A percentile compares a stretch with the other conserved stretches of the same genome.
Evolutionary conservation across 2,888 invertebrate genomes (phyloP).

Genomic region (Atethmia centrago): DNA sequence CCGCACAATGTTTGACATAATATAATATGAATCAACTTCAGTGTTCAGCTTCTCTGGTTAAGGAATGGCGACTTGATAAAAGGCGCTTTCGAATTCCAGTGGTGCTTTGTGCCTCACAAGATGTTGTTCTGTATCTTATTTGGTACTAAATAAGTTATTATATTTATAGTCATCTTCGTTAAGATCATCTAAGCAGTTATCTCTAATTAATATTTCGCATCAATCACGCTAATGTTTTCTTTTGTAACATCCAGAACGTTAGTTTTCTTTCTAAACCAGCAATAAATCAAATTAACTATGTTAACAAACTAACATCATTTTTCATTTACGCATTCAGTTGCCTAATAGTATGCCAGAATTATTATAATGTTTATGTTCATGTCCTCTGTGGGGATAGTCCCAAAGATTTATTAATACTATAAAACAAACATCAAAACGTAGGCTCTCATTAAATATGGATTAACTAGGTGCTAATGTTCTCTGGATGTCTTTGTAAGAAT

Average conservation of each 20-base stretch:
- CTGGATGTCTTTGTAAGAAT: conserved; percentile 41
- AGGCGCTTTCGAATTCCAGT: conserved; percentile 25
- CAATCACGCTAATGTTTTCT: conserved; percentile 3
- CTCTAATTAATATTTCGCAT: conserved; percentile 8
- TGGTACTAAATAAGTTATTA: background rate
- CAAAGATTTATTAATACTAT: conserved; percentile 57
- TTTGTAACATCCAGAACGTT: conserved; percentile 25
- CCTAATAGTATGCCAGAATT: conserved; percentile 31
- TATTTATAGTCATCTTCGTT: background rate
- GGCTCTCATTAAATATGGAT: conserved; percentile 70
- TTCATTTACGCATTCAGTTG: conserved; percentile 32
- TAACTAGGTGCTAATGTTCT: conserved; percentile 52
- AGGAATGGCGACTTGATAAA: conserved; percentile 26
- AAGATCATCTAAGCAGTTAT: background rate
- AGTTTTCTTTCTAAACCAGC: conserved; percentile 10
- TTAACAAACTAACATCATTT: conserved; percentile 45
- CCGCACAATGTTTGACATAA: conserved; percentile 64
- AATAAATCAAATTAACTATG: conserved; percentile 36
- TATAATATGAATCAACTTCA: conserved; percentile 60
- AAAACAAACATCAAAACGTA: conserved; percentile 62
- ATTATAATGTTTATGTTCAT: conserved; percentile 48
- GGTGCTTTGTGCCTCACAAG: background rate
- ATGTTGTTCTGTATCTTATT: background rate
- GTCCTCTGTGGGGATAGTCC: conserved; percentile 17
- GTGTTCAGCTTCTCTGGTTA: conserved; percentile 24